phyloP scores from a whole-genome alignment of 1,140 invertebrate species.

The Procambarus virginalis region DNA sequence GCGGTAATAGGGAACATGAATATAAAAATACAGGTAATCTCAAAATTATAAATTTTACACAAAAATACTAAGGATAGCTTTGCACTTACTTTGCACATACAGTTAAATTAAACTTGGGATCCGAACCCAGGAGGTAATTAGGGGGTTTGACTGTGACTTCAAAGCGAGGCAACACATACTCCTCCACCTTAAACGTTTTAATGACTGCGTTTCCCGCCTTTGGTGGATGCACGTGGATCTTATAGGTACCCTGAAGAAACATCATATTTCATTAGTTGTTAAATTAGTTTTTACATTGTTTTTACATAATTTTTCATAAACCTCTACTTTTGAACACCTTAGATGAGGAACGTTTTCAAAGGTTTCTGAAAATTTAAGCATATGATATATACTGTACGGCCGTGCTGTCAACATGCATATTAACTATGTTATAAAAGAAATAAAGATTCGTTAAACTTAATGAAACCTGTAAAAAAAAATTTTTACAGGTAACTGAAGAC shows the following conservation, averaged over 20 bases:
- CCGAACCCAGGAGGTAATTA: slow-evolving; percentile 77
- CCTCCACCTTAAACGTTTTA: slow-evolving; percentile 78
- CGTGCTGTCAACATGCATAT: too few species aligned
- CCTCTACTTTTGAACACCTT: too few species aligned
- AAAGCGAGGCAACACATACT: slow-evolving; percentile 81
- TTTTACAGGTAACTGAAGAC: too few species aligned
- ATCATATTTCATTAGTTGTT: background rate
- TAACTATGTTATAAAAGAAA: too few species aligned
- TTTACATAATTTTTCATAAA: too few species aligned
- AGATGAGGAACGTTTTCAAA: too few species aligned
- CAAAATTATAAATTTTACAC: background rate
- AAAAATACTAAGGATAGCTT: background rate
- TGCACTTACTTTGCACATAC: slow-evolving; percentile 79
- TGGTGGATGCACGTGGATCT: slow-evolving; percentile 26
- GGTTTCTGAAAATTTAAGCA: too few species aligned
- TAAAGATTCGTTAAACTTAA: too few species aligned
- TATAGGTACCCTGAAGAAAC: slow-evolving; percentile 39
- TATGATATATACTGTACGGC: too few species aligned
- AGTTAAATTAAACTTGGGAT: slow-evolving; percentile 76
- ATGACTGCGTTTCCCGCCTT: background rate
- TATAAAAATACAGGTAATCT: background rate
- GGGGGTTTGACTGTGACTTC: slow-evolving; percentile 80
- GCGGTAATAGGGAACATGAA: background rate
- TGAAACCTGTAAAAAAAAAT: too few species aligned
- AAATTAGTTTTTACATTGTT: too few species aligned